Percentiles rank a stretch among this genome's conserved stretches.
Conservation (phyloP, 2,797 vertebrate species). For the Acomys russatus region DNA sequence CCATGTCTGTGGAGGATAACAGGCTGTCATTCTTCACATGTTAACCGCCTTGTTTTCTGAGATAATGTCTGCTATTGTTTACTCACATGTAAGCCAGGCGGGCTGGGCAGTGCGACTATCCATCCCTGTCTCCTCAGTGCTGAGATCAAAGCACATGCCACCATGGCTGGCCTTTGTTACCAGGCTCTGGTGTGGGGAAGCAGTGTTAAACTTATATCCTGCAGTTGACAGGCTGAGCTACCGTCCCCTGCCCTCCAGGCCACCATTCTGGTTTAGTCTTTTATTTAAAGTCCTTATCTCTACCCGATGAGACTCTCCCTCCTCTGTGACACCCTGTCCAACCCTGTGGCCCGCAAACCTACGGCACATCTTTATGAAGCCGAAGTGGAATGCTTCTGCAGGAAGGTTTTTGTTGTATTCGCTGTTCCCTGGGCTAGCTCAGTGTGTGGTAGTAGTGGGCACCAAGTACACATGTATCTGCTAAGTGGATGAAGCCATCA, state of each 20-base stretch:
- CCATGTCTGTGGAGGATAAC: background rate
- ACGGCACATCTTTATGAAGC: background rate
- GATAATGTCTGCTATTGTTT: background rate
- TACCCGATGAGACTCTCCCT: constrained; percentile 14
- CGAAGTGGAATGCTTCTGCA: background rate
- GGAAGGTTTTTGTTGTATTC: constrained; percentile 33
- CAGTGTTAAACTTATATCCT: background rate
- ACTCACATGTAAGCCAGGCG: background rate
- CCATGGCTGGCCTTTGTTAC: background rate
- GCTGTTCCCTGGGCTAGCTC: background rate
- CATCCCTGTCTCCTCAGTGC: background rate
- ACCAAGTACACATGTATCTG: constrained; percentile 33
- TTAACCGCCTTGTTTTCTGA: background rate
- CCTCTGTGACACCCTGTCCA: background rate
- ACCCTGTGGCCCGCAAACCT: background rate
- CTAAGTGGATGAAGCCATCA: background rate
- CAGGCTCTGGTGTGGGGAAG: too few relatives aligned
- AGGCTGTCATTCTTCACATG: background rate
- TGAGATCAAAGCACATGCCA: background rate
- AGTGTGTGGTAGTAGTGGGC: background rate
- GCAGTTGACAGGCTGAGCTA: background rate
- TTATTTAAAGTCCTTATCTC: background rate
- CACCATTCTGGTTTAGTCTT: background rate
- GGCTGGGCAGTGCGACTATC: background rate
- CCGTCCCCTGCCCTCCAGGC: background rate